These are phyloP conservation scores for Thomomys bottae DNA, from an alignment of 2,113 vertebrate species.

Conservation along the genomic window DNA sequence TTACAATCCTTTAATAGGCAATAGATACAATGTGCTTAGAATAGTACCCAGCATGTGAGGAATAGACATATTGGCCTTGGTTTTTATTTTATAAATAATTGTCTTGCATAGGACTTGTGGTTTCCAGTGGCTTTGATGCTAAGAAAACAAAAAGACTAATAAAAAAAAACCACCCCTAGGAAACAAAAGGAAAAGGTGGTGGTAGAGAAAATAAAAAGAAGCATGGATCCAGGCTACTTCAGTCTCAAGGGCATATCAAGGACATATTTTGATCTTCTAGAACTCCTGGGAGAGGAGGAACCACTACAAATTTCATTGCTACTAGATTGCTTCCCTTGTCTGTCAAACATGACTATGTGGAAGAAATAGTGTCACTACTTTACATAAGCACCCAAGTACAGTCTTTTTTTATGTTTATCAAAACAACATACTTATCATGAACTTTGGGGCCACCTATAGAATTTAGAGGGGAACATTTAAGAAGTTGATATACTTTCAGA, in stretches of 20 bases:
- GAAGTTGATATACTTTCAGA: not conserved
- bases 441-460: not conserved
- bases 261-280: constrained; percentile 8
- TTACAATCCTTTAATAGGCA: not conserved
- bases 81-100: not conserved
- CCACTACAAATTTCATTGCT: not conserved
- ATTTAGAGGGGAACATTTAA: not conserved
- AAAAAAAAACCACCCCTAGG: not conserved
- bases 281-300: not conserved
- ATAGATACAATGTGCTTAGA: not conserved
- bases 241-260: not conserved
- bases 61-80: not conserved
- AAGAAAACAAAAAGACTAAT: not conserved
- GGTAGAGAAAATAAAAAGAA: not conserved
- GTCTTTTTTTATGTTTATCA: constrained; percentile 31
- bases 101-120: not conserved
- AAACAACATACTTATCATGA: not conserved
- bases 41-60: not conserved
- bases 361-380: not conserved
- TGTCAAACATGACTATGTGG: not conserved
- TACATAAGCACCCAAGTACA: not conserved
- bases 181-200: not conserved
- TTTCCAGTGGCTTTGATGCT: not conserved
- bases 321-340: not conserved
- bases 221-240: not conserved